Conservation (phyloP, 2,888 invertebrate genomes). For the Caenorhabditis sp. region DNA sequence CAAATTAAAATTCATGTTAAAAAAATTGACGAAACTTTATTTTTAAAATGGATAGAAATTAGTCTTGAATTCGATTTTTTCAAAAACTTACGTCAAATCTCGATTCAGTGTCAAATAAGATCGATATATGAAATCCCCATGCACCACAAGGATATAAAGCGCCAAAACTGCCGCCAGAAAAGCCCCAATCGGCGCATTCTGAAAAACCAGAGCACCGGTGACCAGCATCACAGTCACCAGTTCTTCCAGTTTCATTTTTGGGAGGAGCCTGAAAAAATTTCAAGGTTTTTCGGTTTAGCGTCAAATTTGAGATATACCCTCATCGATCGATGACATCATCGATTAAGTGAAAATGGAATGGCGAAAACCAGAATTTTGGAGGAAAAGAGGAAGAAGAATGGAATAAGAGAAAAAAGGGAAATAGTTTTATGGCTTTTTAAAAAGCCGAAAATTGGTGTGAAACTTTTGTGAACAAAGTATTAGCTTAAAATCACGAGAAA, state of each 20-base stretch:
- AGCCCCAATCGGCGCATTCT: constrained; percentile 39
- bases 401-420: not conserved
- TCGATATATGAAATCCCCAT: constrained; percentile 69
- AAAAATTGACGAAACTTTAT: too few relatives aligned
- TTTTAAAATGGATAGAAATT: too few relatives aligned
- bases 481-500: not conserved
- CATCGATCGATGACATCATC: not conserved
- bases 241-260: constrained; percentile 44
- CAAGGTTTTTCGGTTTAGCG: not conserved
- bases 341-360: not conserved
- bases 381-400: too few relatives aligned
- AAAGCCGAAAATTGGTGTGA: not conserved
- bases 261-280: constrained; percentile 36
- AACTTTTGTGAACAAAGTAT: not conserved
- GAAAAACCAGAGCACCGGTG: constrained; percentile 27
- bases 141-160: constrained; percentile 49
- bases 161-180: constrained; percentile 25
- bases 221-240: constrained; percentile 44
- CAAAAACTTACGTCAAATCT: constrained; percentile 60
- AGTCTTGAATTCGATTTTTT: too few relatives aligned
- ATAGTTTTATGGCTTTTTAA: not conserved
- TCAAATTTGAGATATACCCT: not conserved
- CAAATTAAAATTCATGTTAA: too few relatives aligned
- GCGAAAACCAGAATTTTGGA: not conserved
- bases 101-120: constrained; percentile 67